Evolutionary conservation across 2,888 invertebrate species (phyloP).

Genomic region (Apotomis betuletana): DNA sequence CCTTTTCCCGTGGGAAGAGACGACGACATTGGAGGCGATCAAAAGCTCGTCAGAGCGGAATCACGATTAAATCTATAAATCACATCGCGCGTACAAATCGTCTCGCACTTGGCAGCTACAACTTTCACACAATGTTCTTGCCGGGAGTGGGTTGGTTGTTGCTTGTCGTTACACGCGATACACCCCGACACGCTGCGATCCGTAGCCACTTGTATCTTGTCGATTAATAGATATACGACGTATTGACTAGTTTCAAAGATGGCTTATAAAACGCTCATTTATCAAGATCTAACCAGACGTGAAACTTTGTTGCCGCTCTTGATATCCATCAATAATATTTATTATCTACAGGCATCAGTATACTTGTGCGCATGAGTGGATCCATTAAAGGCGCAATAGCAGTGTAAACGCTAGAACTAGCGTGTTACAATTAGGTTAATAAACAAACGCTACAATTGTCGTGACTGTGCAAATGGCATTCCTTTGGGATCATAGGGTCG

Average conservation of each 20-base stretch:
- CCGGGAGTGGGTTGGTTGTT: slow-evolving; percentile 45
- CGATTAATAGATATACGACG: slow-evolving; percentile 57
- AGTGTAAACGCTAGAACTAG: slow-evolving; percentile 43
- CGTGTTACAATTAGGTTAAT: slow-evolving; percentile 52
- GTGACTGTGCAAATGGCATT: slow-evolving; percentile 74
- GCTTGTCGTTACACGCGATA: slow-evolving; percentile 42
- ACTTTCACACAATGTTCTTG: slow-evolving; percentile 53
- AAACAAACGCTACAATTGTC: slow-evolving; percentile 50
- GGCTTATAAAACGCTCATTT: slow-evolving; percentile 61
- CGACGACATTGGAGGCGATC: slow-evolving; percentile 52
- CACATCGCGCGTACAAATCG: slow-evolving; percentile 49
- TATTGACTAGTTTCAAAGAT: slow-evolving; percentile 55
- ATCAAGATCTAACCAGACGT: slow-evolving; percentile 63
- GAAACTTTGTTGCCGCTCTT: slow-evolving; percentile 47
- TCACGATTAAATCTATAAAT: slow-evolving; percentile 43
- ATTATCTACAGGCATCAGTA: background rate
- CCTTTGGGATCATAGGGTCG: slow-evolving; percentile 59
- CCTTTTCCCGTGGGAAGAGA: slow-evolving; percentile 59
- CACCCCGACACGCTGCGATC: slow-evolving; percentile 50
- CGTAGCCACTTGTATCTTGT: slow-evolving; percentile 53
- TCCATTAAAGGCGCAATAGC: slow-evolving; percentile 35
- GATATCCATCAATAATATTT: background rate
- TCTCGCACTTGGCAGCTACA: slow-evolving; percentile 43
- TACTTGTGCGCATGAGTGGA: background rate
- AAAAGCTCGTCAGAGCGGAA: slow-evolving; percentile 58